Evolutionary conservation across 2,797 vertebrate genomes (phyloP), one percentile per base, ranked within the genome.

Genomic region (Micrastur ruficollis): DNA sequence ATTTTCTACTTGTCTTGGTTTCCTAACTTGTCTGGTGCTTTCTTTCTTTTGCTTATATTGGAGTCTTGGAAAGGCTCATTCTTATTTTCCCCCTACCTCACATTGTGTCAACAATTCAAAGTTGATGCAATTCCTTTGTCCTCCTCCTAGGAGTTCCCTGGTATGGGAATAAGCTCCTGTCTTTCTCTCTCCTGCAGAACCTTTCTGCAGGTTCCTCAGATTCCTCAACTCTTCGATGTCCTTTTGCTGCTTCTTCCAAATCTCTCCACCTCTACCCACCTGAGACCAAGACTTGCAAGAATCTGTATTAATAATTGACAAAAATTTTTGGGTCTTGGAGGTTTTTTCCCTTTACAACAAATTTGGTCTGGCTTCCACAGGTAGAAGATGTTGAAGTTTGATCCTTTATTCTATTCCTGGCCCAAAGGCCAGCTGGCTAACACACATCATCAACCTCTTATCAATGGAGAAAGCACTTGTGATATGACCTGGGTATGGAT

Each of bases 51-150:
- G 31, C 34, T 40, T 82, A 2, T 2, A 2, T 2, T 50, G 13
- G 32, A 67, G 50, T 55, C 25, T 83, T 76, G 40, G 40, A 52
- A 86, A 68, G 14, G 17, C 14, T 65, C 3, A 5, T 74, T 86
- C 21, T 56, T 74, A 22, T 36, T 67, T 72, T 4, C 22, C 22
- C 8, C 8, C 25, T 49, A 32, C 17, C 32, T 80, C 31, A 53
- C 6, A 27, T 44, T 0, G 0, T 25, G 38, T 80, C 34, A 46
- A 9, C 14, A n/a, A n/a, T n/a, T n/a, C n/a, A n/a, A n/a, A n/a
- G n/a, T 38, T 81, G 70, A 34, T 5, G 32, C 8, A 9, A 31
- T 67, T 29, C 19, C 12, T 40, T 56, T 66, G 27, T 55, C 36
- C 6, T 70, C 7, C 21, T 62, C 14, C 21, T 74, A 13, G 61